Evolutionary conservation across 1,140 invertebrate genomes (phyloP), one percentile per base, ranked within the genome.

Genomic region (Drosophila nigromelanica): DNA sequence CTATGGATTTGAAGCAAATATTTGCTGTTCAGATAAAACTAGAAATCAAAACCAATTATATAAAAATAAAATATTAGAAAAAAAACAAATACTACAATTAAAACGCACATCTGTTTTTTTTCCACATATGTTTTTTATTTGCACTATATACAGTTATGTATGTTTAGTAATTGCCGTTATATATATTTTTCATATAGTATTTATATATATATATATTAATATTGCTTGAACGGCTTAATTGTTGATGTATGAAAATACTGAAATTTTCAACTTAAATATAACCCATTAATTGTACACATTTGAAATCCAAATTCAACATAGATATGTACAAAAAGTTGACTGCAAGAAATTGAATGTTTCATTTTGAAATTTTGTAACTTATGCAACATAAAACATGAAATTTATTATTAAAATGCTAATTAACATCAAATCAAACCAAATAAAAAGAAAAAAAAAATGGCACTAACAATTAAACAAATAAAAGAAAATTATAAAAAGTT

Each of bases 141-240:
- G 48, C 62, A 59, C 69, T 72, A 87, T 86, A 86, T 86, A 86
- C 82, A 86, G 75, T 76, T 73, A 86, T 56, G 54, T 76, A 67
- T 55, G 33, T 73, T 55, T 73, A 61, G 54, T 68, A 48, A 68
- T 78, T 85, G 78, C 70, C 76, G 78, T 87, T 67, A 58, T 73
- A n/a, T 52, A 18, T 11, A 39, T 47, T 80, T 62, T 11, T 27
- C 55, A 54, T 58, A 69, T 70, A 43, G 33, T 52, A n/a, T 52
- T 15, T 11, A 33, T 47, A 35, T 73, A 39, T 27, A n/a, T n/a
- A 18, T 18, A 18, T 18, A 61, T 70, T 70, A 71, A 69, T 86
- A 86, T 87, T 86, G 81, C 81, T 86, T 87, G 35, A 63, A 70
- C 70, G 67, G 63, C 83, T 40, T 80, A 58, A 27, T 60, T 64